Conservation (phyloP, 2,888 invertebrate genomes). For the Chaetogeoica ovagalla region DNA sequence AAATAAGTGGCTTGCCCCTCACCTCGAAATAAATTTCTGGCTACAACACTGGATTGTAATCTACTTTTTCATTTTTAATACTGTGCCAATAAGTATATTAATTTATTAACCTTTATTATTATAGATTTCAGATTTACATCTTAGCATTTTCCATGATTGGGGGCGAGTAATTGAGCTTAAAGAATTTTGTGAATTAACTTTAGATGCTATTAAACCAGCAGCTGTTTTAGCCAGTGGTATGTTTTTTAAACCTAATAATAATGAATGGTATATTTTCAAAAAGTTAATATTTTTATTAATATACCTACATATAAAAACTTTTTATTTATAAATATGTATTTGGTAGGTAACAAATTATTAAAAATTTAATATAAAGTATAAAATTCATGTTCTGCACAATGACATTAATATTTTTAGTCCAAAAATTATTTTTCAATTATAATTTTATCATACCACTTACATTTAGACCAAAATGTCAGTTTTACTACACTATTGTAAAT, state of each 20-base stretch:
- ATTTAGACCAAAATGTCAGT: too few relatives aligned
- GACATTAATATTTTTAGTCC: too few relatives aligned
- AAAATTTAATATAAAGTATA: too few relatives aligned
- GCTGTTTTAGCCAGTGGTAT: slow-evolving; percentile 80
- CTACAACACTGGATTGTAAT: too few relatives aligned
- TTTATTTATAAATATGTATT: neutral
- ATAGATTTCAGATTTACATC: slow-evolving; percentile 86
- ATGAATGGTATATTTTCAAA: neutral
- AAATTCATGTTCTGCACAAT: too few relatives aligned
- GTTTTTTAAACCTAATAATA: slow-evolving; percentile 15
- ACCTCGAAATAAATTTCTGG: too few relatives aligned
- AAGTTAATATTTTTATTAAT: neutral
- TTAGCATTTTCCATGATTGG: slow-evolving; percentile 80
- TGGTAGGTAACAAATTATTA: too few relatives aligned
- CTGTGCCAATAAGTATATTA: neutral
- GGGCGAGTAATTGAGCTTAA: slow-evolving; percentile 74
- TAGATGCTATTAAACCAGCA: slow-evolving; percentile 72
- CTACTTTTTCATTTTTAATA: too few relatives aligned
- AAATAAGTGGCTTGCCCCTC: too few relatives aligned
- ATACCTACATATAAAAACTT: neutral
- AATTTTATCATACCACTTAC: too few relatives aligned
- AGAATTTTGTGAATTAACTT: slow-evolving; percentile 76
- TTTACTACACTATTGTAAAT: too few relatives aligned
- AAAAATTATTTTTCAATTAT: too few relatives aligned
- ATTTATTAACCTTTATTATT: slow-evolving; percentile 56